These are phyloP conservation scores for Rotaria magnacalcarata DNA, from an alignment of 2,888 invertebrate genomes.

Conservation along the genomic window DNA sequence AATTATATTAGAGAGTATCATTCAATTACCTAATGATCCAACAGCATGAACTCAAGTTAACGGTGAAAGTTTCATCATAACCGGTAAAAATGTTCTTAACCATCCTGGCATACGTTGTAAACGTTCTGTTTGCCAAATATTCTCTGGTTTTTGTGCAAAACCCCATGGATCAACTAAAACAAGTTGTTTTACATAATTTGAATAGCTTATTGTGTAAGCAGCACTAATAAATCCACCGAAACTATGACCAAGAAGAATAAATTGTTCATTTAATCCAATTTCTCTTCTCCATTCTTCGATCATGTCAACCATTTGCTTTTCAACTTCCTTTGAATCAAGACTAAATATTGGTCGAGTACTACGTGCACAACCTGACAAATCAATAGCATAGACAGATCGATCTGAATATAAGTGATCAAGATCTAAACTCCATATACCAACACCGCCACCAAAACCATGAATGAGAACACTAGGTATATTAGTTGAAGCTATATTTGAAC, in stretches of 20 bases:
- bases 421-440: slow-evolving; percentile 43
- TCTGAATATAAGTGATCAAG: slow-evolving; percentile 51
- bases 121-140: slow-evolving; percentile 37
- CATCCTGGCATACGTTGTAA: slow-evolving; percentile 69
- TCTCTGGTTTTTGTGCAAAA: slow-evolving; percentile 53
- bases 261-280: slow-evolving; percentile 70
- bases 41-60: slow-evolving; percentile 82
- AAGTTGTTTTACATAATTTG: slow-evolving; percentile 81
- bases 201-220: slow-evolving; percentile 64
- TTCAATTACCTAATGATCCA: slow-evolving; percentile 71
- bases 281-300: slow-evolving; percentile 90
- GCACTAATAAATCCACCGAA: slow-evolving; percentile 67
- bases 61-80: slow-evolving; percentile 81
- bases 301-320: slow-evolving; percentile 79
- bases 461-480: slow-evolving; percentile 42
- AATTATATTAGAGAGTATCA: background rate
- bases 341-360: slow-evolving; percentile 83
- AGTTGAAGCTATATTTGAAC: slow-evolving; percentile 33
- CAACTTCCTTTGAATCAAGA: slow-evolving; percentile 72
- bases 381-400: slow-evolving; percentile 83
- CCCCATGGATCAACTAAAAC: slow-evolving; percentile 88
- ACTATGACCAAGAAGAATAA: slow-evolving; percentile 85
- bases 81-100: slow-evolving; percentile 73
- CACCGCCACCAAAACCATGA: slow-evolving; percentile 43
- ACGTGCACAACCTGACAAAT: slow-evolving; percentile 75